Percentiles rank a stretch among this genome's conserved stretches.
Conservation (phyloP, 2,888 invertebrate species). For the Nysson spinosus region DNA sequence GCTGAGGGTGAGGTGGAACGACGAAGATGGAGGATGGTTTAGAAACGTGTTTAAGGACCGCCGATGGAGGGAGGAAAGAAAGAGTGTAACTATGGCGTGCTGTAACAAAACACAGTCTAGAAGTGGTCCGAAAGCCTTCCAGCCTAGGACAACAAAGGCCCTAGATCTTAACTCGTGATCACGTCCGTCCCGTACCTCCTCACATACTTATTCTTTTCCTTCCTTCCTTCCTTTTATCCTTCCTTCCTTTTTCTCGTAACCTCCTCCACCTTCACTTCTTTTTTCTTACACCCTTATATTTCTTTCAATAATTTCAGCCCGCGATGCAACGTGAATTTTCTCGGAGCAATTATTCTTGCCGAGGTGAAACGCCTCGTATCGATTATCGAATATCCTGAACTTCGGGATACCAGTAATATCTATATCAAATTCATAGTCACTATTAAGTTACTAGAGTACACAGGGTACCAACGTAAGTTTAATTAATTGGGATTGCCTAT, state of each 20-base stretch:
- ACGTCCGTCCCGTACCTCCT: constrained; percentile 27
- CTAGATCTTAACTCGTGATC: constrained; percentile 41
- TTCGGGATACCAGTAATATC: too few species aligned
- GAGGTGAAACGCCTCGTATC: too few species aligned
- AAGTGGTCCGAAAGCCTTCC: constrained; percentile 52
- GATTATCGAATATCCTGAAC: too few species aligned
- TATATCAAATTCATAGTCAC: too few species aligned
- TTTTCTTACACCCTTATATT: not conserved
- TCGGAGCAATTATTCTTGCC: too few species aligned
- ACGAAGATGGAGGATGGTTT: constrained; percentile 22
- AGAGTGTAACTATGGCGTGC: constrained; percentile 58
- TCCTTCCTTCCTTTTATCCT: constrained; percentile 22
- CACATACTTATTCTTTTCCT: constrained; percentile 17
- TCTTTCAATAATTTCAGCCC: not conserved
- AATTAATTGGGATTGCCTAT: too few species aligned
- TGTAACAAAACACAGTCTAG: constrained; percentile 65
- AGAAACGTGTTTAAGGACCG: constrained; percentile 54
- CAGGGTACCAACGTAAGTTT: too few species aligned
- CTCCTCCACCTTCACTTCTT: not conserved
- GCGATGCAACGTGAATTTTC: constrained; percentile 35
- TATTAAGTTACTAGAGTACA: too few species aligned
- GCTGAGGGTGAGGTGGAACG: constrained; percentile 19
- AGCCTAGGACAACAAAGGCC: constrained; percentile 64
- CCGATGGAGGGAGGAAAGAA: constrained; percentile 45
- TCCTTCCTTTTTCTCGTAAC: not conserved